These are phyloP conservation scores for Hydropsyche tenuis DNA, from an alignment of 1,140 invertebrate genomes.

Conservation along the genomic window DNA sequence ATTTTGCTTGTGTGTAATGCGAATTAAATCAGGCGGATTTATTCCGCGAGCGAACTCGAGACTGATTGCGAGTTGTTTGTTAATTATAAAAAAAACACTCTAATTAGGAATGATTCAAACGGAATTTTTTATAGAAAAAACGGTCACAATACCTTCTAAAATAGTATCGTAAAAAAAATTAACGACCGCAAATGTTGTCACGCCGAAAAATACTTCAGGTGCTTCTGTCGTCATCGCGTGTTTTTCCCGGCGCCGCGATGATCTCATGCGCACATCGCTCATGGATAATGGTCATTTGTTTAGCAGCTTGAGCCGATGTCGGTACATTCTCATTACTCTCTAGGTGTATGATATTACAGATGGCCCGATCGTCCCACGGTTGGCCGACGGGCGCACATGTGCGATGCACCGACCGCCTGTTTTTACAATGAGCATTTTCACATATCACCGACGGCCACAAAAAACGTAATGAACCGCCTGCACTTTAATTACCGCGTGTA, in stretches of 20 bases:
- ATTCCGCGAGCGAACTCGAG: not conserved
- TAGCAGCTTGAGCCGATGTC: conserved; percentile 23
- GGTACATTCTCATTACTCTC: not conserved
- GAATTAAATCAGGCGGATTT: conserved; percentile 12
- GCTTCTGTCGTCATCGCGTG: not conserved
- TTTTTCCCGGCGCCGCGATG: not conserved
- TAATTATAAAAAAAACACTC: too few species aligned
- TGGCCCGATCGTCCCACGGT: conserved; percentile 32
- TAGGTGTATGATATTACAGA: conserved; percentile 21
- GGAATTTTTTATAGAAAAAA: too few species aligned
- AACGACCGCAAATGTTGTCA: too few species aligned
- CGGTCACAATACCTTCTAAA: too few species aligned
- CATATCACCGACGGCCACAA: not conserved
- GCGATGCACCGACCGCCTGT: conserved; percentile 26
- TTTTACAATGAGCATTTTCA: conserved; percentile 18
- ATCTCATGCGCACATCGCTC: not conserved
- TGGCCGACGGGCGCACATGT: conserved; percentile 11
- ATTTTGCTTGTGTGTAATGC: not conserved
- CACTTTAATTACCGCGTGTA: conserved; percentile 19
- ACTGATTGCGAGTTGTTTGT: not conserved
- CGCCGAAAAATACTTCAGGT: conserved; percentile 1
- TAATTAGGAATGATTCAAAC: too few species aligned
- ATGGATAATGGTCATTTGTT: conserved; percentile 30
- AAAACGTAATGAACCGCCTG: conserved; percentile 21
- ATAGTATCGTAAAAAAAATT: too few species aligned